phyloP scores from a whole-genome alignment of 2,888 invertebrate genomes.

The Hydrotaea cyrtoneurina region DNA sequence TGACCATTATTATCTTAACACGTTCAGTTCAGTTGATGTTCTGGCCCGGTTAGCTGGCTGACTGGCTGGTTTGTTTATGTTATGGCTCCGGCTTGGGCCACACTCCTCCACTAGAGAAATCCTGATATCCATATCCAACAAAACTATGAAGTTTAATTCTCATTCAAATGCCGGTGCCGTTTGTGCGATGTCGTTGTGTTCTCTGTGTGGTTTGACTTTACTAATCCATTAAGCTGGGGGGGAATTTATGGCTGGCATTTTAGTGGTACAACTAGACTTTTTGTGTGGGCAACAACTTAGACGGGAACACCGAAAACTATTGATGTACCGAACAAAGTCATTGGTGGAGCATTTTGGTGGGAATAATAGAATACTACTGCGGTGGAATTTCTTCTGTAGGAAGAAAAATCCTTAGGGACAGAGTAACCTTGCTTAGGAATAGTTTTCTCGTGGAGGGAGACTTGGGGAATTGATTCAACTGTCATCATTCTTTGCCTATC shows the following conservation, averaged over 20 bases:
- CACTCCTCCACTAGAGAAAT: background rate
- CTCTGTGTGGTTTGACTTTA: slow-evolving; percentile 71
- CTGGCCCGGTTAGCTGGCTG: background rate
- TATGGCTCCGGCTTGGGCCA: background rate
- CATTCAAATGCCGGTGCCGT: slow-evolving; percentile 5
- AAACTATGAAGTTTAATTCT: background rate
- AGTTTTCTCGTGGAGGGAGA: too few species aligned
- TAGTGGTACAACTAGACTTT: background rate
- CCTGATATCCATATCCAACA: background rate
- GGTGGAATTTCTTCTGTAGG: too few species aligned
- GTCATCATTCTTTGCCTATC: too few species aligned
- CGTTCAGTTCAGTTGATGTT: background rate
- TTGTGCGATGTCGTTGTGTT: slow-evolving; percentile 31
- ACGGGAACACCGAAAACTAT: too few species aligned
- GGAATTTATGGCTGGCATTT: slow-evolving; percentile 70
- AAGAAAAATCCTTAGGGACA: too few species aligned
- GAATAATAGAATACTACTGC: too few species aligned
- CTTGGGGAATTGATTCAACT: too few species aligned
- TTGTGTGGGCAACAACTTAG: too few species aligned
- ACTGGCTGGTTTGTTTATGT: background rate
- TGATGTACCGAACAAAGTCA: too few species aligned
- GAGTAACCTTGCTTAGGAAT: too few species aligned
- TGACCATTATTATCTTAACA: slow-evolving; percentile 24
- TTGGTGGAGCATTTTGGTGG: too few species aligned
- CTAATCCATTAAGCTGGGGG: slow-evolving; percentile 69